These are phyloP conservation scores for Acrocephalus scirpaceus DNA, from an alignment of 2,797 vertebrate species.

Conservation along the genomic window DNA sequence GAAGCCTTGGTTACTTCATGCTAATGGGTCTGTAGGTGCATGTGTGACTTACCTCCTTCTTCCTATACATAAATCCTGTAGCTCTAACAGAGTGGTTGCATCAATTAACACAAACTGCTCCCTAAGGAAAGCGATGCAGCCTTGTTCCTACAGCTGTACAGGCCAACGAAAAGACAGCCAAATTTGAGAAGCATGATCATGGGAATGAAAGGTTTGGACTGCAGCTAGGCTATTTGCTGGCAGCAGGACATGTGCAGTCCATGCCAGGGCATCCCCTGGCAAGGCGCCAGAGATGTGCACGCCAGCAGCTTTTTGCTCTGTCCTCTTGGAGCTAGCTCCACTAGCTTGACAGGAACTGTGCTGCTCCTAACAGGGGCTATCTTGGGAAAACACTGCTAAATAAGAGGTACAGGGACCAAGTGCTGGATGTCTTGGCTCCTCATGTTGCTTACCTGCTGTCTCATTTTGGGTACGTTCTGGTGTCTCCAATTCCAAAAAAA, in stretches of 20 bases:
- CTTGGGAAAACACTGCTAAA: background rate
- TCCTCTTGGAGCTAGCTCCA: background rate
- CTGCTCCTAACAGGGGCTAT: background rate
- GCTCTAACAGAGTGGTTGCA: background rate
- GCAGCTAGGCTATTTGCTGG: background rate
- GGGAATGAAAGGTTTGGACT: background rate
- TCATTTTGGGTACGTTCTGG: background rate
- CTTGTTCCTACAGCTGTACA: background rate
- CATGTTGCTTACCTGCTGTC: background rate
- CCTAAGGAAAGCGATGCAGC: fast-evolving
- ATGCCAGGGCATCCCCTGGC: background rate
- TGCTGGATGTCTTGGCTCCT: background rate
- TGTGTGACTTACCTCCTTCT: background rate
- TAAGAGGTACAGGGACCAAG: background rate
- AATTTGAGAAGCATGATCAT: background rate
- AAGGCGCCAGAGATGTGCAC: fast-evolving
- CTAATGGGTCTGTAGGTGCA: background rate
- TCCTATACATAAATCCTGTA: background rate
- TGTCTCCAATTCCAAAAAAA: background rate
- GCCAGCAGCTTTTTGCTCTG: background rate
- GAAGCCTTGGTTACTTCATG: background rate
- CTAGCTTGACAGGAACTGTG: background rate
- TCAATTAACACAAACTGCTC: background rate
- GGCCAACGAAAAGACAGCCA: background rate
- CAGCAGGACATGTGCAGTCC: background rate